Evolutionary conservation across 2,113 vertebrate genomes (phyloP).

Genomic region (Penelope pileata): DNA sequence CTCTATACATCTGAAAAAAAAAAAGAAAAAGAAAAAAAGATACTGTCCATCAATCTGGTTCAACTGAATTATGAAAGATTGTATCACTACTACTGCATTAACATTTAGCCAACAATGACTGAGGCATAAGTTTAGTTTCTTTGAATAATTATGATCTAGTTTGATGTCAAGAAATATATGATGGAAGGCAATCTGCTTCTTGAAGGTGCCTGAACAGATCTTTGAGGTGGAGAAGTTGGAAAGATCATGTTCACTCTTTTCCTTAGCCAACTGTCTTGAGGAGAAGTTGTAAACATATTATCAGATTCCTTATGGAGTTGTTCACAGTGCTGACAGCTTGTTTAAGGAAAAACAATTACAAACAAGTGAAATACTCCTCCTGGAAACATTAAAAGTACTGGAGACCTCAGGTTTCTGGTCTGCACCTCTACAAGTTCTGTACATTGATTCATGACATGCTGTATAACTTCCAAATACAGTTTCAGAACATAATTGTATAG

Average conservation of each 20-base stretch:
- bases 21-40: background rate
- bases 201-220: background rate
- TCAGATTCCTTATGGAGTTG: background rate
- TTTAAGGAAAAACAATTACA: background rate
- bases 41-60: background rate
- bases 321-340: background rate
- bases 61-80: background rate
- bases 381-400: background rate
- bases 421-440: background rate
- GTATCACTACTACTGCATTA: background rate
- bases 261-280: background rate
- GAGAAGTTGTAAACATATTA: background rate
- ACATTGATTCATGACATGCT: background rate
- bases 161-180: background rate
- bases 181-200: background rate
- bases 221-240: background rate
- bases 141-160: background rate
- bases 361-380: background rate
- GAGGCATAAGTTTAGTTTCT: background rate
- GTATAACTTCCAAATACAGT: background rate
- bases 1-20: constrained; percentile 79
- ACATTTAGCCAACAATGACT: background rate
- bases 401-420: background rate
- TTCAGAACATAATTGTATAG: background rate
- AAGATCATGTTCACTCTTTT: background rate